Base-by-base conservation (phyloP, 2,797 vertebrate genomes). In the Coranthus polyacanthus region DNA sequence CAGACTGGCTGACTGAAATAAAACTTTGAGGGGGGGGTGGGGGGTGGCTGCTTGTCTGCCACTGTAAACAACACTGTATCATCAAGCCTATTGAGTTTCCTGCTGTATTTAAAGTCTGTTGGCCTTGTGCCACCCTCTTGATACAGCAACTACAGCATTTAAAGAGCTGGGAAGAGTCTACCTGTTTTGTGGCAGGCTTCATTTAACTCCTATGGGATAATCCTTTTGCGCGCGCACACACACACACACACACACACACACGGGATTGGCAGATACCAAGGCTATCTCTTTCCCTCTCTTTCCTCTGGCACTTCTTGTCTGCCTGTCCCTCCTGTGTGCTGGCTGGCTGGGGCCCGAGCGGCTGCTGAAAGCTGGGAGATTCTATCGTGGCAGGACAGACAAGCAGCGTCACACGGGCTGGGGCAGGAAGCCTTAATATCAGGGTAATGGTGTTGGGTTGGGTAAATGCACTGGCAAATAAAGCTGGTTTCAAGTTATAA, bases 181-280 rank as follows among this genome's bases (percentile, higher is more conserved):
- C 87, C 57, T 54, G 64, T 66, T 79, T 92, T 88, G 91, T 29
- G 91, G 90, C 83, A 92, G 90, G 86, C 85, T 88, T 93, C 92
- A 92, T 93, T 95, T 93, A 94, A 92, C 91, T 92, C 88, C 81
- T 62, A 51, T 81, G 80, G 83, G 91, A 93, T 94, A 94, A 95
- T 93, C 89, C 89, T 75, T 67, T 70, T 42, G 58, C 72, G 53
- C 54, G 29, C 46, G 61, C 55, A 58, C 51, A 62, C 64, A 60
- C 49, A 74, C 53, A 75, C 55, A 74, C 43, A 70, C 54, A 73
- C n/a, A 84, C 11, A 81, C 17, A 70, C 13, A 73, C 20, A 65
- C 58, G 71, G 76, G 74, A 85, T 62, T 85, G 72, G 54, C 72
- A 89, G 89, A 78, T 92, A 91, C 89, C 84, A 78, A 46, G 58